phyloP scores from a whole-genome alignment of 1,140 invertebrate species.

The Druon quercuslanigerum region DNA sequence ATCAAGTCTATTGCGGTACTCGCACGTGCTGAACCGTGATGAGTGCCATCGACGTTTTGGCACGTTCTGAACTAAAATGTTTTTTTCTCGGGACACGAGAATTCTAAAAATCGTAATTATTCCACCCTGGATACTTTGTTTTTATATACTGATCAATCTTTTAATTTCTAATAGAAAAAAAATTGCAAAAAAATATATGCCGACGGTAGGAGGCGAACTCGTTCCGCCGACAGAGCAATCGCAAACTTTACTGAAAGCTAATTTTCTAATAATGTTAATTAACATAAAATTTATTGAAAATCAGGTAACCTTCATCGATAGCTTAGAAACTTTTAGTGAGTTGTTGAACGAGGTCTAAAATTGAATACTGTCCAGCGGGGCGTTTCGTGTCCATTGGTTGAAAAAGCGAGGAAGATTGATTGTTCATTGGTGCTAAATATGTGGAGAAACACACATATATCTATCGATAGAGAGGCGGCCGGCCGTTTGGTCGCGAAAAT shows the following conservation, averaged over 20 bases:
- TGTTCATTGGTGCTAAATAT: constrained; percentile 54
- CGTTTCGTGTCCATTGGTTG: not conserved
- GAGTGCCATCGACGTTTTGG: constrained; percentile 21
- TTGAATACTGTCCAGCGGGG: constrained; percentile 2
- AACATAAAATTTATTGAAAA: too few relatives aligned
- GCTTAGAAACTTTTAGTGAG: not conserved
- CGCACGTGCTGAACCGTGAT: constrained; percentile 19
- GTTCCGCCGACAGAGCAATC: too few relatives aligned
- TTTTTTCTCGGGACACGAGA: not conserved
- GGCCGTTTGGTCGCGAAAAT: constrained; percentile 64
- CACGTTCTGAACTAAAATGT: not conserved
- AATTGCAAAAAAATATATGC: too few relatives aligned
- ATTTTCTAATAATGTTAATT: too few relatives aligned
- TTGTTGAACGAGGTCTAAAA: not conserved
- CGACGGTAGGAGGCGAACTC: too few relatives aligned
- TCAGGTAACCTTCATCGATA: too few relatives aligned
- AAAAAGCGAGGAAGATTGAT: constrained; percentile 50
- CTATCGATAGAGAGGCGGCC: constrained; percentile 56
- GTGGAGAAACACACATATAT: constrained; percentile 48
- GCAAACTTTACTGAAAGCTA: too few relatives aligned
- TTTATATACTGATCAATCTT: too few relatives aligned
- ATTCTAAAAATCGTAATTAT: too few relatives aligned
- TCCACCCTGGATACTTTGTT: too few relatives aligned
- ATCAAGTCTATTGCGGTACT: constrained; percentile 34
- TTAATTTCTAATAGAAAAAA: too few relatives aligned